Conservation (phyloP, 2,797 vertebrate species). For the Brotula barbata region DNA sequence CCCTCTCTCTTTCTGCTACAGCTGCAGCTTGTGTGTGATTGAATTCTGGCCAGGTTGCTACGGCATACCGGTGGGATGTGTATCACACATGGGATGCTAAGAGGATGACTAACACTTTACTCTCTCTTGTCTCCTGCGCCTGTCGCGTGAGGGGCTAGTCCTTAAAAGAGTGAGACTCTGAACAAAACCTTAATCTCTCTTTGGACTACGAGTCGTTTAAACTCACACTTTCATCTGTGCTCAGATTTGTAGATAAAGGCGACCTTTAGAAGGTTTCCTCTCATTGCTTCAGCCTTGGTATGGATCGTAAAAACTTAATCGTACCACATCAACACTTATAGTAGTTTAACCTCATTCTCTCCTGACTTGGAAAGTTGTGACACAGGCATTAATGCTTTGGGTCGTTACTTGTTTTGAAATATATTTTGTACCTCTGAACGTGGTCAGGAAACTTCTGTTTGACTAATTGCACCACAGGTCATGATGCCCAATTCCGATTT, state of each 20-base stretch:
- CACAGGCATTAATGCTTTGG: constrained; percentile 45
- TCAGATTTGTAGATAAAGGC: constrained; percentile 32
- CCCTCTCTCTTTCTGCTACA: constrained; percentile 78
- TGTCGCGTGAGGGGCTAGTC: constrained; percentile 58
- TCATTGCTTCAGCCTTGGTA: constrained; percentile 24
- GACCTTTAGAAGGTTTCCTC: constrained; percentile 28
- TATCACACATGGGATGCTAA: constrained; percentile 78
- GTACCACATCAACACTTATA: constrained; percentile 7
- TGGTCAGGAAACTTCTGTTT: constrained; percentile 16
- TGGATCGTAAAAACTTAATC: constrained; percentile 41
- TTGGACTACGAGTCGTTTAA: constrained; percentile 19
- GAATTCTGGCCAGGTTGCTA: constrained; percentile 81
- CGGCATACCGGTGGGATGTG: constrained; percentile 78
- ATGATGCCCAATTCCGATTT: too few species aligned
- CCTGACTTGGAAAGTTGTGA: constrained; percentile 20
- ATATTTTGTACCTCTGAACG: constrained; percentile 15
- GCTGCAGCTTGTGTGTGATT: constrained; percentile 82
- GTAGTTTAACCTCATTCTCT: constrained; percentile 23
- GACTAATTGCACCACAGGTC: too few species aligned
- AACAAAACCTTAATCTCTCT: constrained; percentile 24
- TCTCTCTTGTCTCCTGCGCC: constrained; percentile 62
- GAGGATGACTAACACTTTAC: constrained; percentile 77
- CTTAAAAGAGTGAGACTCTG: constrained; percentile 46
- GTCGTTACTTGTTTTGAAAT: constrained; percentile 27
- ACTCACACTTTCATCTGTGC: constrained; percentile 34